A percentile compares a stretch with the other conserved stretches of the same genome.
Evolutionary conservation across 1,140 invertebrate genomes (phyloP).

Genomic region (Hypsibius dujardini): DNA sequence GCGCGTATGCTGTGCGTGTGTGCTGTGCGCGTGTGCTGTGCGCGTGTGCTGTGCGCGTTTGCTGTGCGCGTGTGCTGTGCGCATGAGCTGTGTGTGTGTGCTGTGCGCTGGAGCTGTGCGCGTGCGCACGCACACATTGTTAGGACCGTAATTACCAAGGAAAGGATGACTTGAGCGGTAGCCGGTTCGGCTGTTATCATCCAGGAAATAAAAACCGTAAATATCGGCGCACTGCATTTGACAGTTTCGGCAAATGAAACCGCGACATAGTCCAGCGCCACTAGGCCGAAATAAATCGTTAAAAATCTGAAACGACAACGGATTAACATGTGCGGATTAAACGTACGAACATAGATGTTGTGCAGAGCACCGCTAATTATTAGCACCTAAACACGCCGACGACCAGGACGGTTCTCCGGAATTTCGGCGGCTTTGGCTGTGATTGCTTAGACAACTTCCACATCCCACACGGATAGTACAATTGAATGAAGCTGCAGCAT

Average conservation of each 20-base stretch:
- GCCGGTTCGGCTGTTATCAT: conserved; percentile 51
- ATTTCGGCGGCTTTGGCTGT: conserved; percentile 42
- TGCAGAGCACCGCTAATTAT: too few species aligned
- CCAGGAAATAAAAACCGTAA: conserved; percentile 59
- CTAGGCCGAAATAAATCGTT: conserved; percentile 51
- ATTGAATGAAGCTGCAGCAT: conserved; percentile 53
- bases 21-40: too few species aligned
- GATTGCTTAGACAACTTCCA: conserved; percentile 29
- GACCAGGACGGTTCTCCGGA: conserved; percentile 55
- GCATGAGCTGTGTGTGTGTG: too few species aligned
- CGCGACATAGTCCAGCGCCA: conserved; percentile 62
- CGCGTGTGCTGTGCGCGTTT: too few species aligned
- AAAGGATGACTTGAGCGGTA: conserved; percentile 54
- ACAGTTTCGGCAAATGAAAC: conserved; percentile 71
- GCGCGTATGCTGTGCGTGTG: too few species aligned
- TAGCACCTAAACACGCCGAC: conserved; percentile 52
- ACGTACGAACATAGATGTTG: too few species aligned
- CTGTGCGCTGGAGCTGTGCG: too few species aligned
- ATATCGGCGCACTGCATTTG: conserved; percentile 64
- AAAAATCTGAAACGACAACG: conserved; percentile 42
- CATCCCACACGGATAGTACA: conserved; percentile 49
- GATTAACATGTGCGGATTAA: too few species aligned
- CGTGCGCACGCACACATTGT: too few species aligned
- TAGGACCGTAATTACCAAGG: too few species aligned
- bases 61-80: too few species aligned